These are phyloP conservation scores for Alsophila aescularia DNA, from an alignment of 2,888 invertebrate genomes.

Conservation along the genomic window DNA sequence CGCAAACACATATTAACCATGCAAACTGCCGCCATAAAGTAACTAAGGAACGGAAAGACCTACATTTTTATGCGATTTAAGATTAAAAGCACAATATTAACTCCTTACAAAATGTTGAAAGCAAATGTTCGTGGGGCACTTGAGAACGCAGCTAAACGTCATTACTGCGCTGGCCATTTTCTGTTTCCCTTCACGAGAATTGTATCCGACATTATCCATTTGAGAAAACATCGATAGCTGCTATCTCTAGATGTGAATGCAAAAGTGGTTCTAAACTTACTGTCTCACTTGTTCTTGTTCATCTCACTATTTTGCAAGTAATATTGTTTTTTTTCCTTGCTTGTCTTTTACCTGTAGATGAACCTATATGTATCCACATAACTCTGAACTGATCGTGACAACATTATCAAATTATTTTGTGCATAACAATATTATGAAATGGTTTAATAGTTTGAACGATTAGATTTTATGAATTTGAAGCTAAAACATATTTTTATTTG, in stretches of 20 bases:
- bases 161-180: conserved; percentile 3
- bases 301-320: conserved; percentile 6
- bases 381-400: background rate
- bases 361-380: background rate
- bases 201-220: conserved; percentile 7
- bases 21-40: no score
- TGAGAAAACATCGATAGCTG: conserved; percentile 63
- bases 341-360: background rate
- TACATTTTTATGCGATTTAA: no score
- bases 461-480: no score
- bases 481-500: no score
- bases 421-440: no score
- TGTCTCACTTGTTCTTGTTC: background rate
- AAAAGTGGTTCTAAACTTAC: conserved; percentile 42
- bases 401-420: background rate
- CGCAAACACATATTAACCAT: no score
- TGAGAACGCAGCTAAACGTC: background rate
- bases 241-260: conserved; percentile 80
- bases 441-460: no score
- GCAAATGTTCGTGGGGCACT: background rate
- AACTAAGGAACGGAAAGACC: no score
- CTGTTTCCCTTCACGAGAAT: background rate
- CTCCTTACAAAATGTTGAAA: background rate
- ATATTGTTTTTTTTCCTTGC: conserved; percentile 7
- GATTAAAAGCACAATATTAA: background rate